Evolutionary conservation across 2,797 vertebrate genomes (phyloP), one percentile per base, ranked within the genome.

Genomic region (Pseudomugil gertrudae): DNA sequence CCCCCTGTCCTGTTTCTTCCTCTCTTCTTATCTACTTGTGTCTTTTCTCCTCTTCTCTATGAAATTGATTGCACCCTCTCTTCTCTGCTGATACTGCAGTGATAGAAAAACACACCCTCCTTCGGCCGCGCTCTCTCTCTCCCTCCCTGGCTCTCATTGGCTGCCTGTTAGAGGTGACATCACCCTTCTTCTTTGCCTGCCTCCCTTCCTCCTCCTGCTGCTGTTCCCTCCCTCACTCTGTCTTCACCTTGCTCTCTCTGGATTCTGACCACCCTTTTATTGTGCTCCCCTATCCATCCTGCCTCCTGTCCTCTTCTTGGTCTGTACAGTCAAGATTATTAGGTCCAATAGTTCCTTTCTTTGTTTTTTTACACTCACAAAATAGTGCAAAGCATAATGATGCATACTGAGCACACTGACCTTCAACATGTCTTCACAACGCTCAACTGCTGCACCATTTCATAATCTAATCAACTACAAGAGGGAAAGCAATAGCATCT

Each of bases 51-150:
- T 87, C 83, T 61, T 83, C 84, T 89, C 80, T 88, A 62, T 88
- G 86, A 91, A 90, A 92, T 84, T 91, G 91, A 92, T 90, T 91
- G 90, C 90, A 90, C 90, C 87, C 90, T 92, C 79, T 86, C 76
- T 76, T 90, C 87, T 80, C 83, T 89, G 88, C 92, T 93, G 92
- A 95, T 94, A 92, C 93, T 94, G 94, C 93, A 94, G 93, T 94
- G 93, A 91, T 92, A 91, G 90, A 89, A 92, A 92, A 92, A 93
- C 93, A 93, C 94, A 92, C 93, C 92, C 93, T 93, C 92, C 88
- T 91, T 30, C 40, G n/a, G 81, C 84, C 69, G 66, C 24, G 21
- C 85, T 80, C 84, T 85, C 85, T 80, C 86, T 75, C 84, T 83
- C 83, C 88, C 87, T 85, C 86, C 78, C 83, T 81, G 72, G 67